Base-by-base conservation (phyloP, 1,140 invertebrate species). In the Hycleus cichorii region DNA sequence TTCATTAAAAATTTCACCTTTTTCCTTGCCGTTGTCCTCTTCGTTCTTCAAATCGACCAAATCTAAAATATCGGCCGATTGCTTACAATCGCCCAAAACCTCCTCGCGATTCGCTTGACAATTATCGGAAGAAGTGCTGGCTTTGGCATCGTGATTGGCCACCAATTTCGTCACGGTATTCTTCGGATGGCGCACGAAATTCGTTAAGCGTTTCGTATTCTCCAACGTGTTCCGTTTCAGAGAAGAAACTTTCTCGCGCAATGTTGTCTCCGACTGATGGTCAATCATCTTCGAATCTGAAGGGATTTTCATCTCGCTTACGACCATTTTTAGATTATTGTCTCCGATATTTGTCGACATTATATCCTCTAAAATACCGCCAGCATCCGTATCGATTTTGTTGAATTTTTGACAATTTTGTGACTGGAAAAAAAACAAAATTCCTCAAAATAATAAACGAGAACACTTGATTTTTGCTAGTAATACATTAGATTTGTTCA, bases 111-210 rank as follows among this genome's bases (percentile, higher is more conserved):
- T 53, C 24, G 32, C 42, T 26, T 53, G 51, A 4, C 18, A 18
- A 18, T 12, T 46, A 10, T 53, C 42, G 7, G 44, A 27, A 1
- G 51, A 53, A 10, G 44, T 53, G 25, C 42, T 42, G 40, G 46
- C 46, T 32, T 32, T 44, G 0, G 45, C 3, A 10, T 53, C 51
- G n/a, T 38, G 44, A 8, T 53, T 45, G 51, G 46, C 38, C 3
- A 66, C 63, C 1, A 64, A 45, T 53, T 62, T 65, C 7, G 63
- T 56, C 11, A 65, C 40, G n/a, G 63, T 47, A 38, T 66, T 58
- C 46, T 67, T 69, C 26, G 67, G 67, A 45, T 66, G 64, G 50
- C 63, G 62, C 10, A 67, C 67, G 7, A 69, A 45, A 50, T 67
- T 65, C 8, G 64, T 69, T 3, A 67, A 57, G 18, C 67, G 58